Evolutionary conservation across 2,797 vertebrate genomes (phyloP).

Genomic region (Schizopygopsis malacanthus): DNA sequence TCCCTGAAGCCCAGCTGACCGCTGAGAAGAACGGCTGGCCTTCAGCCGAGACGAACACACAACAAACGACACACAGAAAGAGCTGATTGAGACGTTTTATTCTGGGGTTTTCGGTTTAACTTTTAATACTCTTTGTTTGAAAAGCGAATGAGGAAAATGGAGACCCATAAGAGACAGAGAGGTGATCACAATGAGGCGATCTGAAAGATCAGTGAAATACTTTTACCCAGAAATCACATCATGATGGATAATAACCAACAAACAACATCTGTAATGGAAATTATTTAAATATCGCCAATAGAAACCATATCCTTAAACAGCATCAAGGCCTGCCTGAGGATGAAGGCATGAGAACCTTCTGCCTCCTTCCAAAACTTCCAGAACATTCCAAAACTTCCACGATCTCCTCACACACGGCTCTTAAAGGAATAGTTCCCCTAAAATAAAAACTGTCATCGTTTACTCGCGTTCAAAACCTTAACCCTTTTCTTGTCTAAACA

Average conservation of each 20-base stretch:
- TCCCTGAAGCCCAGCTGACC: not conserved
- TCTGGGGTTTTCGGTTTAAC: slow-evolving; percentile 17
- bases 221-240: slow-evolving; percentile 28
- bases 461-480: not conserved
- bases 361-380: slow-evolving; percentile 29
- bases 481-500: not conserved
- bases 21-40: not conserved
- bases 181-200: not conserved
- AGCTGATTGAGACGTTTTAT: slow-evolving; percentile 25
- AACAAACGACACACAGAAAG: not conserved
- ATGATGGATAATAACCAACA: not conserved
- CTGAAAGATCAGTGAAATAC: not conserved
- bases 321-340: not conserved
- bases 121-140: slow-evolving; percentile 2
- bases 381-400: slow-evolving; percentile 5
- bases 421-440: not conserved
- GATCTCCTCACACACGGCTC: not conserved
- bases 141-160: not conserved
- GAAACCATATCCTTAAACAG: slow-evolving; percentile 9
- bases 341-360: not conserved
- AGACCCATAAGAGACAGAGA: not conserved
- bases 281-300: not conserved
- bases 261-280: not conserved
- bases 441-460: not conserved
- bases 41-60: slow-evolving; percentile 1